Conservation (phyloP, 2,888 invertebrate species). For the Camponotus fellah region DNA sequence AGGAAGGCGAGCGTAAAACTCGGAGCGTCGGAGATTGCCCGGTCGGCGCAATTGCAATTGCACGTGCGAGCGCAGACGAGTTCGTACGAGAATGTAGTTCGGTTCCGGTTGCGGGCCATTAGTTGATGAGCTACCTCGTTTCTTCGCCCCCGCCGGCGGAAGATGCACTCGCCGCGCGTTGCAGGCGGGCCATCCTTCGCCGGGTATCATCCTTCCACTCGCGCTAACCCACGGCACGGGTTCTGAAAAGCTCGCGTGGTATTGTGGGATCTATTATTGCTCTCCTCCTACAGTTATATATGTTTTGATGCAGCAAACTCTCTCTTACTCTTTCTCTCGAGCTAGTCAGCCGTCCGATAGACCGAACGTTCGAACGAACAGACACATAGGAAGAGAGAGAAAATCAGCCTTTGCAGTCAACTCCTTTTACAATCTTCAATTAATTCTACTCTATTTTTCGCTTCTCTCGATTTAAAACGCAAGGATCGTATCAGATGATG, state of each 20-base stretch:
- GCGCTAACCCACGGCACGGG: constrained; percentile 57
- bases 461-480: neutral
- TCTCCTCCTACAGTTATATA: constrained; percentile 81
- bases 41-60: constrained; percentile 52
- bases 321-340: neutral
- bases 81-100: constrained; percentile 78
- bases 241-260: constrained; percentile 82
- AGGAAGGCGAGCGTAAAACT: constrained; percentile 39
- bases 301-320: constrained; percentile 79
- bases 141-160: constrained; percentile 62
- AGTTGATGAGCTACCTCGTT: constrained; percentile 85
- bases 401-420: constrained; percentile 59
- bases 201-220: constrained; percentile 61
- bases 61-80: constrained; percentile 62
- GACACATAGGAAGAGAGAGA: constrained; percentile 63
- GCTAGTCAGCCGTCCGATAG: constrained; percentile 58
- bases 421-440: constrained; percentile 41
- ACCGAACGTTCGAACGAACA: constrained; percentile 63
- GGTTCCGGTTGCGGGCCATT: constrained; percentile 85
- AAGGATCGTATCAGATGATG: neutral
- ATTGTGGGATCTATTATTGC: constrained; percentile 85
- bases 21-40: constrained; percentile 62
- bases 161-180: constrained; percentile 33
- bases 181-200: constrained; percentile 49
- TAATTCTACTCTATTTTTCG: constrained; percentile 28